Percentiles rank a stretch among this genome's conserved stretches.
These are phyloP conservation scores for Lycophotia porphyrea DNA, from an alignment of 2,888 invertebrate genomes.

Conservation along the genomic window DNA sequence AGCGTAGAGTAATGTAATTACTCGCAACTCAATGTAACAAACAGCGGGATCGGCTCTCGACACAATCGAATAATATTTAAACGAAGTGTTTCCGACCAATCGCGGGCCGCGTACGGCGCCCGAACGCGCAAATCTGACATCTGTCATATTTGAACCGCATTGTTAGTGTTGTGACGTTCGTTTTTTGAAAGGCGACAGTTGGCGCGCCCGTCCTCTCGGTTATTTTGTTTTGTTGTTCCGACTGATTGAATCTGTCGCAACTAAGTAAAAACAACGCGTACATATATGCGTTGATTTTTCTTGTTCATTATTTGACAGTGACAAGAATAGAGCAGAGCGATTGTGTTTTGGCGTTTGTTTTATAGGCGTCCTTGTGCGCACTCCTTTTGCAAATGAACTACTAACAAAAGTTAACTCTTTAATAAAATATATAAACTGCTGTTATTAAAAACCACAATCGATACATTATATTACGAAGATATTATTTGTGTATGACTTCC, in stretches of 20 bases:
- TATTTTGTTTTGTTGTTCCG: constrained; percentile 75
- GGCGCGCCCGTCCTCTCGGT: constrained; percentile 78
- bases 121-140: constrained; percentile 83
- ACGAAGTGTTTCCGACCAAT: constrained; percentile 75
- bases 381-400: constrained; percentile 2
- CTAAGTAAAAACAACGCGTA: constrained; percentile 65
- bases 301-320: constrained; percentile 58
- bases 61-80: constrained; percentile 78
- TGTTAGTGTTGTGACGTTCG: constrained; percentile 80
- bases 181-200: constrained; percentile 84
- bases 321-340: constrained; percentile 51
- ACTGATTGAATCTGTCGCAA: constrained; percentile 79
- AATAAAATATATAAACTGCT: not conserved
- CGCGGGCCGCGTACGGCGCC: constrained; percentile 67
- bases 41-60: constrained; percentile 70
- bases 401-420: not conserved
- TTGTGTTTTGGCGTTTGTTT: constrained; percentile 44
- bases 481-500: constrained; percentile 2
- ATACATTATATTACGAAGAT: not conserved
- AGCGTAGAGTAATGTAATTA: constrained; percentile 80
- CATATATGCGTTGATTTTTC: constrained; percentile 56
- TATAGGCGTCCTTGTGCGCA: constrained; percentile 11
- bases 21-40: constrained; percentile 78
- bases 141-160: constrained; percentile 84
- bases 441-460: constrained; percentile 22